Percentiles rank a stretch among this genome's conserved stretches.
These are phyloP conservation scores for Pholis gunnellus DNA, from an alignment of 2,113 vertebrate species.

Conservation along the genomic window DNA sequence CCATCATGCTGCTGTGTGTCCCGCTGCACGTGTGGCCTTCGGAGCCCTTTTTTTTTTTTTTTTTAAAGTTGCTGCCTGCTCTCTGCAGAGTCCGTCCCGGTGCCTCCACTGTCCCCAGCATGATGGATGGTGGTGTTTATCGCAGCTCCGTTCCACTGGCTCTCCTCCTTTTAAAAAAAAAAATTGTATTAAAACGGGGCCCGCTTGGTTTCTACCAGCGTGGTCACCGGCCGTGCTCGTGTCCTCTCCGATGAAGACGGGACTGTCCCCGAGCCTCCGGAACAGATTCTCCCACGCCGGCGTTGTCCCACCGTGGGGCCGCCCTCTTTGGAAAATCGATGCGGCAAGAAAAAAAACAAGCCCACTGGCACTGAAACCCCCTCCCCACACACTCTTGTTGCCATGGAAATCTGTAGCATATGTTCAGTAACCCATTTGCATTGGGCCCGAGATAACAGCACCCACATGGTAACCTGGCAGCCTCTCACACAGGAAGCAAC, in stretches of 20 bases:
- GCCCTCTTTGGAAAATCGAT: slow-evolving; percentile 56
- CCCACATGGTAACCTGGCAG: slow-evolving; percentile 57
- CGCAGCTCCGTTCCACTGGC: slow-evolving; percentile 55
- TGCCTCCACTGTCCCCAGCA: slow-evolving; percentile 45
- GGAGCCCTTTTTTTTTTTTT: not conserved
- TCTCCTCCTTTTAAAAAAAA: slow-evolving; percentile 66
- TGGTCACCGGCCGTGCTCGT: slow-evolving; percentile 57
- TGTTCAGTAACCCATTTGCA: slow-evolving; percentile 74
- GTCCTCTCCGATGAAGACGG: slow-evolving; percentile 55
- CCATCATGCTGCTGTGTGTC: not conserved
- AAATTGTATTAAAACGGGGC: slow-evolving; percentile 73
- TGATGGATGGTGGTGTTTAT: slow-evolving; percentile 73
- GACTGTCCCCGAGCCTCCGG: slow-evolving; percentile 38
- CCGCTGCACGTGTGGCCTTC: not conserved
- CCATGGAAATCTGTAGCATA: slow-evolving; percentile 79
- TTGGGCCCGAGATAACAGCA: slow-evolving; percentile 51
- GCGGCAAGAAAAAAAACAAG: slow-evolving; percentile 33
- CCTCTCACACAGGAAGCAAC: slow-evolving; percentile 5
- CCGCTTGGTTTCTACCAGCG: slow-evolving; percentile 60
- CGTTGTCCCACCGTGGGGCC: slow-evolving; percentile 50
- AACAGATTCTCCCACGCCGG: slow-evolving; percentile 52
- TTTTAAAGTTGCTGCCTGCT: slow-evolving; percentile 22
- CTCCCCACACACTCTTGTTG: slow-evolving; percentile 56
- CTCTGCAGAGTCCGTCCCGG: slow-evolving; percentile 48
- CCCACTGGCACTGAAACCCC: slow-evolving; percentile 49